Evolutionary conservation across 2,113 vertebrate genomes (phyloP), one percentile per base, ranked within the genome.

Genomic region (Indicator maculatus): DNA sequence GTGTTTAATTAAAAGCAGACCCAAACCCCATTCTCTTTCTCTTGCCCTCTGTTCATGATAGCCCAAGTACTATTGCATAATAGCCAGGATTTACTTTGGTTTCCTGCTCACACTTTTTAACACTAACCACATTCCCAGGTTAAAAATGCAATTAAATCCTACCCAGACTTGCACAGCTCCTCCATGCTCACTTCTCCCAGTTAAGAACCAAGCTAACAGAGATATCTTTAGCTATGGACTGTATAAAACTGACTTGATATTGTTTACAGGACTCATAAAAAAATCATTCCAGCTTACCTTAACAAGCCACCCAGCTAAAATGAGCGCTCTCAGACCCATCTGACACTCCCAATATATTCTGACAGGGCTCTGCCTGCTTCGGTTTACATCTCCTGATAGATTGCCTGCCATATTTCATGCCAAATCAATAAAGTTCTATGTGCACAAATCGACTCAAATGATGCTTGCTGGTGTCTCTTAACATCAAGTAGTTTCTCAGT

Each of bases 1-100:
- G 73, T 65, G 58, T 76, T 95, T 94, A 95, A 95, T 97, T 90
- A 90, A 85, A 94, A 94, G 83, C 83, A 94, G 94, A 87, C 70
- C 70, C 53, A 28, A 70, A 52, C 70, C 91, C 12, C 52, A 53
- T 36, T 56, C 74, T 73, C 63, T 75, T 96, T 84, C 86, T 91
- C 27, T 60, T 74, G 92, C 89, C 60, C 58, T 79, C n/a, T 83
- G 73, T 38, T 41, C 80, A 41, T 5, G 53, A 78, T 78, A 94
- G 80, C 87, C 78, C 85, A 65, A 90, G 88, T 55, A 33, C 83
- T 88, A 90, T 95, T 96, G 88, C 93, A 78, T 93, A 96, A 95
- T 59, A 50, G 17, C 63, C 83, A n/a, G 31, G 21, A 77, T 91
- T 83, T 63, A 56, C 89, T 73, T 39, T 23, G 55, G 67, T 61